Evolutionary conservation across 2,113 vertebrate species (phyloP).

Genomic region (Paraplagusia blochii): DNA sequence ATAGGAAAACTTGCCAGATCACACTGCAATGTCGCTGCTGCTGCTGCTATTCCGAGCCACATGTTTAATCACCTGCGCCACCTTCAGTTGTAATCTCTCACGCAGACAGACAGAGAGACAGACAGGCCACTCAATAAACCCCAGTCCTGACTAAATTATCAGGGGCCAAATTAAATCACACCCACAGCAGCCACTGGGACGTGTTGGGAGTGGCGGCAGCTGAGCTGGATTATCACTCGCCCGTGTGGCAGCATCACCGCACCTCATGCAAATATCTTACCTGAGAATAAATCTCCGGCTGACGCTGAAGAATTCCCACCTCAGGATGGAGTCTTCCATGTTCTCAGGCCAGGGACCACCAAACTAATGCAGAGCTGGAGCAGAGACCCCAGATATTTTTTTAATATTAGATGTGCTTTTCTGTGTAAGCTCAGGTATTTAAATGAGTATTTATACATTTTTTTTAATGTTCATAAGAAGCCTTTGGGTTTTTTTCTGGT

Average conservation of each 20-base stretch:
- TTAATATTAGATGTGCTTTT: too few species aligned
- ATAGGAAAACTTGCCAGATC: slow-evolving; percentile 10
- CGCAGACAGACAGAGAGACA: slow-evolving; percentile 4
- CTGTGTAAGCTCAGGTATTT: too few species aligned
- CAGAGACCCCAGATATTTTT: too few species aligned
- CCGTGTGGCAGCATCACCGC: slow-evolving; percentile 14
- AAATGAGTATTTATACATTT: too few species aligned
- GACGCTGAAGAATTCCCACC: slow-evolving; percentile 12
- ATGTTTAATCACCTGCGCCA: slow-evolving; percentile 21
- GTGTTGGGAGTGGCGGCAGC: slow-evolving; percentile 6
- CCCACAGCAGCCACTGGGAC: slow-evolving; percentile 23
- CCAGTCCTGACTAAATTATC: slow-evolving; percentile 26
- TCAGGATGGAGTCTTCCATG: background rate
- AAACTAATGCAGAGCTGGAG: too few species aligned
- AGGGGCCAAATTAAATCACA: slow-evolving; percentile 39
- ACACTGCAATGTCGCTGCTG: background rate
- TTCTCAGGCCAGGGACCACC: too few species aligned
- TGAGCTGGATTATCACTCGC: background rate
- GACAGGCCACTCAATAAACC: slow-evolving; percentile 32
- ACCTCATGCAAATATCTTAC: slow-evolving; percentile 42
- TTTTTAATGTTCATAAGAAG: too few species aligned
- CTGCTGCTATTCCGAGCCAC: background rate
- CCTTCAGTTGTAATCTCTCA: slow-evolving; percentile 35
- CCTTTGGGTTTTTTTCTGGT: too few species aligned
- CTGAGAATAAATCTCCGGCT: slow-evolving; percentile 31